Base-by-base conservation (phyloP, 2,113 vertebrate species). In the Grantiella picta region DNA sequence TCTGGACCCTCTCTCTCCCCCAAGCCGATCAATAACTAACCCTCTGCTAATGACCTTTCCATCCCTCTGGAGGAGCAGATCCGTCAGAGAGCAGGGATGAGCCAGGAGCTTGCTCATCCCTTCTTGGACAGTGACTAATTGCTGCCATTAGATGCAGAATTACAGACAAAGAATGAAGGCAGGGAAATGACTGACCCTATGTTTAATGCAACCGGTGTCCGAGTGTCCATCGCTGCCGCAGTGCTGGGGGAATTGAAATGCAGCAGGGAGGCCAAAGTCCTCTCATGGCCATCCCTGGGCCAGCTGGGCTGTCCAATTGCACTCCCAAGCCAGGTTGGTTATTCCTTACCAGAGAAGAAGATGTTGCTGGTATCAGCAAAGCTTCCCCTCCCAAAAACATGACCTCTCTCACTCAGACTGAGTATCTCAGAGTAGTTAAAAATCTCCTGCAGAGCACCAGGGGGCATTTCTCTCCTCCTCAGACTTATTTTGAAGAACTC, bases 101-200 rank as follows among this genome's bases (percentile, higher is more conserved):
- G 81, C 80, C 69, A 95, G 95, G 86, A 72, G 94, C 92, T 95
- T 89, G 94, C 96, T 97, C 90, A 81, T 87, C 87, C 95, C 66
- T 96, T 40, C 38, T 92, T 35, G 93, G 98, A 98, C 97, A 97
- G 96, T 98, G 98, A 98, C 96, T 97, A 97, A 98, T 98, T 97
- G 92, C 97, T 95, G 90, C 94, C 96, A 97, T 98, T 97, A 98
- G 92, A 94, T 36, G 84, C 94, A 86, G 88, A 70, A 96, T 96
- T 97, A 93, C 94, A 83, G 81, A 90, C 95, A 96, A 90, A 97
- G 96, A 38, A 76, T 47, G 87, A 87, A 93, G 49, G 45, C 80
- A 72, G 89, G 71, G 66, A 96, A 87, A 95, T 75, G 90, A 82
- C 91, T 78, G 72, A 63, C 60, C 85, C 89, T 4, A 81, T 94